These are phyloP conservation scores for Atherinosoma microstoma DNA, from an alignment of 2,797 vertebrate genomes.

Conservation along the genomic window DNA sequence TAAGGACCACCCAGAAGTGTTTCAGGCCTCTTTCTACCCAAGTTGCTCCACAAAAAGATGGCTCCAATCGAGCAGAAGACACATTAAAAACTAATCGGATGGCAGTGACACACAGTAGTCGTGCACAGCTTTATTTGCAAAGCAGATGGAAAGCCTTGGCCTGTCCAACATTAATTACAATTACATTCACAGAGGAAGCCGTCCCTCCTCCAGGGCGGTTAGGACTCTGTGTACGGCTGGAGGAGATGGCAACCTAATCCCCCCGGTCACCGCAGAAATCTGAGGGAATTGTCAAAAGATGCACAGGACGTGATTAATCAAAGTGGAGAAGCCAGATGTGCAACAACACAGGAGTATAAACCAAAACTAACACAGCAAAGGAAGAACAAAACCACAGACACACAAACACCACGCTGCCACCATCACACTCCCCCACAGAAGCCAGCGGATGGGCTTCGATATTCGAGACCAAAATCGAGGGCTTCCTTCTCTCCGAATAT, in stretches of 20 bases:
- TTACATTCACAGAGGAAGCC: constrained; percentile 81
- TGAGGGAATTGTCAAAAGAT: constrained; percentile 80
- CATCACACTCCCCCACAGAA: constrained; percentile 64
- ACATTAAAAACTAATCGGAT: constrained; percentile 77
- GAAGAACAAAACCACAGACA: constrained; percentile 68
- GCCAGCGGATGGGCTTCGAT: constrained; percentile 58
- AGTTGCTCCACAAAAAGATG: constrained; percentile 36
- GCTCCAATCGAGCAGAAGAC: constrained; percentile 53
- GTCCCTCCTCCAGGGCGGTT: constrained; percentile 76
- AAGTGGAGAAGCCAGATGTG: constrained; percentile 78
- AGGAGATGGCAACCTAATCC: constrained; percentile 81
- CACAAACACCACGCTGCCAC: constrained; percentile 66
- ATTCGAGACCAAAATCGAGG: constrained; percentile 51
- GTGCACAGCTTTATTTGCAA: constrained; percentile 78
- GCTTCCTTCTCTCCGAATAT: constrained; percentile 63
- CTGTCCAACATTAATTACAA: constrained; percentile 82
- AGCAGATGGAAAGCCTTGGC: constrained; percentile 85
- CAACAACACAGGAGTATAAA: constrained; percentile 59
- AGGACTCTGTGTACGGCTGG: constrained; percentile 77
- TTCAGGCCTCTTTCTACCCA: constrained; percentile 38
- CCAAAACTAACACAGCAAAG: constrained; percentile 58
- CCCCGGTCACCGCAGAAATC: constrained; percentile 72
- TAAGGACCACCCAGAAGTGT: constrained; percentile 76
- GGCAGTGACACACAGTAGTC: constrained; percentile 80
- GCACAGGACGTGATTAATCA: constrained; percentile 79